phyloP scores from a whole-genome alignment of 1,140 invertebrate genomes.

The Polyergus mexicanus region DNA sequence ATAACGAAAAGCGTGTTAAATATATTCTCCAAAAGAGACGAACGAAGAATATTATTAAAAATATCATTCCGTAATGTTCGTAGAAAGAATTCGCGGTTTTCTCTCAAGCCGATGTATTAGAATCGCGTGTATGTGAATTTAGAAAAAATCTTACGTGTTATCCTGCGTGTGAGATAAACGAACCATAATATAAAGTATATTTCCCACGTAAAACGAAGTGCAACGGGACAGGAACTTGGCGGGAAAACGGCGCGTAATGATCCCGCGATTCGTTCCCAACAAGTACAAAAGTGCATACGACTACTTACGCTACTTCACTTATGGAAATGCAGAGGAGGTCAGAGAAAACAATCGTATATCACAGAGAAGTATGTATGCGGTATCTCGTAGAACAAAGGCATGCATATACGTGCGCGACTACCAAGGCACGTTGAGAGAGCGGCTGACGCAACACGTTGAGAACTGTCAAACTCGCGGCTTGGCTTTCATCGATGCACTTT shows the following conservation, averaged over 20 bases:
- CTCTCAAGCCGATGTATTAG: too few species aligned
- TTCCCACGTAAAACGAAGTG: conserved; percentile 4
- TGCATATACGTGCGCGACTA: too few species aligned
- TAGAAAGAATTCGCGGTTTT: too few species aligned
- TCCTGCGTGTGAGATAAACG: not conserved
- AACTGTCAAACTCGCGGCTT: not conserved
- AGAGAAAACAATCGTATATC: not conserved
- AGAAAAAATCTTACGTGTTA: not conserved
- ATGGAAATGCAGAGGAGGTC: not conserved
- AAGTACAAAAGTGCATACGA: not conserved
- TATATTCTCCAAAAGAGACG: too few species aligned
- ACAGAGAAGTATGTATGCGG: not conserved
- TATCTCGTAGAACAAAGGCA: not conserved
- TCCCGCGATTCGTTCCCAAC: conserved; percentile 1
- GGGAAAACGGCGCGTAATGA: not conserved
- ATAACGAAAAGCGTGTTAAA: too few species aligned
- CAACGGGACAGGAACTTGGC: not conserved
- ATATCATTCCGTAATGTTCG: too few species aligned
- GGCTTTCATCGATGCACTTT: not conserved
- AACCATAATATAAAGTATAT: not conserved
- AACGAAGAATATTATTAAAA: too few species aligned
- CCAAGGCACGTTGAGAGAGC: not conserved
- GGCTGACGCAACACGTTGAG: conserved; percentile 3
- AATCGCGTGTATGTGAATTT: not conserved
- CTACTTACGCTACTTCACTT: not conserved